Percentiles rank a stretch among this genome's conserved stretches.
Conservation (phyloP, 1,140 invertebrate species). For the Octopus sinensis region DNA sequence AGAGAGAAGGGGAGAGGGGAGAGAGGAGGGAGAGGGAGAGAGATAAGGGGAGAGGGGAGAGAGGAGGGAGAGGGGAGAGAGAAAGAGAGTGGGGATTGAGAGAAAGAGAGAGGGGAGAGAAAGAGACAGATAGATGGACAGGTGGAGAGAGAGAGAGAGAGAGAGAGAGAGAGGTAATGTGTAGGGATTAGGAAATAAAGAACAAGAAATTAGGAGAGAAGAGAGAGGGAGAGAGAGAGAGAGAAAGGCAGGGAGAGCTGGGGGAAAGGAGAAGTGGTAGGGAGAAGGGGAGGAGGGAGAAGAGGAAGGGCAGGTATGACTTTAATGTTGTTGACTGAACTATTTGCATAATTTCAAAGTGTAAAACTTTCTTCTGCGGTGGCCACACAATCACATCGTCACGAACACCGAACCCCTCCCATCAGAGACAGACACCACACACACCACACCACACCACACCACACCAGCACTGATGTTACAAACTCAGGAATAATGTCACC, state of each 20-base stretch:
- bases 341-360: too few species aligned
- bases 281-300: slow-evolving; percentile 11
- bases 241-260: slow-evolving; percentile 1
- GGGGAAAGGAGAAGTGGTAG: not conserved
- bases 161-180: not conserved
- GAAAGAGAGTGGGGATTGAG: not conserved
- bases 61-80: not conserved
- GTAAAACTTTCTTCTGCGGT: too few species aligned
- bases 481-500: too few species aligned
- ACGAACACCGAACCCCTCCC: too few species aligned
- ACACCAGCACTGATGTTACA: too few species aligned
- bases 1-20: not conserved
- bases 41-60: not conserved
- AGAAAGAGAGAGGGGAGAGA: not conserved
- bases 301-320: not conserved
- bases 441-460: too few species aligned
- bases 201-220: not conserved
- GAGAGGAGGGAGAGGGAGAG: not conserved
- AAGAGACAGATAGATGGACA: not conserved
- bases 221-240: slow-evolving; percentile 5
- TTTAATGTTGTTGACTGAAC: too few species aligned
- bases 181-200: slow-evolving; percentile 3
- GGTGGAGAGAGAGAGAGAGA: not conserved
- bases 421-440: too few species aligned
- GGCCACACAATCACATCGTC: too few species aligned